phyloP scores from a whole-genome alignment of 2,888 invertebrate genomes.

The Pyrochroa serraticornis region DNA sequence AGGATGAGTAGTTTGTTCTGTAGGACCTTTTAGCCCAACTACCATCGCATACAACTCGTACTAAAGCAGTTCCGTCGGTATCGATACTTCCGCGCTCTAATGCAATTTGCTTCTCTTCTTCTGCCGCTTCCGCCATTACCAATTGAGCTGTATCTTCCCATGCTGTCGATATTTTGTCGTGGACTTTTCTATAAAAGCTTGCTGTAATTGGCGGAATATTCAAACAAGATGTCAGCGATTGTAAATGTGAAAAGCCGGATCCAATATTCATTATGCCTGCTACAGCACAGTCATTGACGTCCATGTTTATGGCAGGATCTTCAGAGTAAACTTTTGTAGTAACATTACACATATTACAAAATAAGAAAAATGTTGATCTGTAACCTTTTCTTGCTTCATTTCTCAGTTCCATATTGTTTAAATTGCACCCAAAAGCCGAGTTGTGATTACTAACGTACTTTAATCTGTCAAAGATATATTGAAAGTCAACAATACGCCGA shows the following conservation, averaged over 20 bases:
- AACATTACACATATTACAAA: conserved; percentile 1
- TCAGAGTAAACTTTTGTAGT: background rate
- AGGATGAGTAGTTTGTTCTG: conserved; percentile 37
- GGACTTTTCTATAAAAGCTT: background rate
- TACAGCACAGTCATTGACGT: background rate
- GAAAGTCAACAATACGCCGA: background rate
- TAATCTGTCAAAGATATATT: background rate
- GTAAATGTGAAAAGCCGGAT: background rate
- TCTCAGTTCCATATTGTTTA: background rate
- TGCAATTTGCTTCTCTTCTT: conserved; percentile 1
- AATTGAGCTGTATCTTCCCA: background rate
- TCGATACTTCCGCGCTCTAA: background rate
- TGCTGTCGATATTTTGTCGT: background rate
- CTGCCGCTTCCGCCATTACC: conserved; percentile 3
- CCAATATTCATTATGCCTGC: background rate
- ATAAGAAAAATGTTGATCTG: background rate
- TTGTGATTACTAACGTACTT: background rate
- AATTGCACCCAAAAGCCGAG: background rate
- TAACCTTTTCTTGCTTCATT: background rate
- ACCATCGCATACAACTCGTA: background rate
- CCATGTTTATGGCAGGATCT: background rate
- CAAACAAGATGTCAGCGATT: background rate
- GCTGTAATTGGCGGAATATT: background rate
- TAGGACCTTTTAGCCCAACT: background rate
- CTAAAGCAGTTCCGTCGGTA: background rate